Base-by-base conservation (phyloP, 2,113 vertebrate genomes). In the Megalops atlanticus region DNA sequence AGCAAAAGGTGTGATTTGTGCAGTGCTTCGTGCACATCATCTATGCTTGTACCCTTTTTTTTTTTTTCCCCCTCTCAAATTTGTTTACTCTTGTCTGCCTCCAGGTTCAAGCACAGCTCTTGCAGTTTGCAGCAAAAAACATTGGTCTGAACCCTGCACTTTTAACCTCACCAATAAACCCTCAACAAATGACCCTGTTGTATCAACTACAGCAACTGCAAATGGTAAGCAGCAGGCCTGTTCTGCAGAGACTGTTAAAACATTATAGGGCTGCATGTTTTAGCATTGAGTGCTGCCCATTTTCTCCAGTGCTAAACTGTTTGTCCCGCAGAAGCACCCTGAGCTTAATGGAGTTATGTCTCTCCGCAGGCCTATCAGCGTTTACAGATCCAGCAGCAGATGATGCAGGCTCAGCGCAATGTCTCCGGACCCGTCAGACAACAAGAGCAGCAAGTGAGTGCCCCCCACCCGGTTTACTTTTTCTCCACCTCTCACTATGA, bases 121-220 rank as follows among this genome's bases (percentile, higher is more conserved):
- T 99, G 96, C 98, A 99, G 95, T 99, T 99, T 97, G 98, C 98
- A 96, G 98, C 98, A 97, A 99, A 99, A 98, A 99, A 98, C 95
- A 98, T 98, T 97, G 98, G 98, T 97, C 96, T 99, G 95, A 99
- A 98, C 94, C 98, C 98, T 98, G 97, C 98, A 99, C 97, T 99
- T 97, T 98, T 99, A 96, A 98, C 97, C 95, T 99, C 97, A 95
- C 97, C 98, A 95, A 96, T 99, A 96, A 99, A 98, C 92, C 97
- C 98, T 98, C 98, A 99, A 95, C 97, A 98, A 95, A 97, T 99
- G 97, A 99, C 97, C 94, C 96, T 99, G 95, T 95, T 99, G 94
- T 98, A 98, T 95, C 98, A 99, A 97, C 97, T 99, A 95, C 97
- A 99, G 94, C 98, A 99, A 93, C 96, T 99, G 95, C 98, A 99